phyloP scores from a whole-genome alignment of 2,113 vertebrate genomes.

The Dendrocopos noguchii region DNA sequence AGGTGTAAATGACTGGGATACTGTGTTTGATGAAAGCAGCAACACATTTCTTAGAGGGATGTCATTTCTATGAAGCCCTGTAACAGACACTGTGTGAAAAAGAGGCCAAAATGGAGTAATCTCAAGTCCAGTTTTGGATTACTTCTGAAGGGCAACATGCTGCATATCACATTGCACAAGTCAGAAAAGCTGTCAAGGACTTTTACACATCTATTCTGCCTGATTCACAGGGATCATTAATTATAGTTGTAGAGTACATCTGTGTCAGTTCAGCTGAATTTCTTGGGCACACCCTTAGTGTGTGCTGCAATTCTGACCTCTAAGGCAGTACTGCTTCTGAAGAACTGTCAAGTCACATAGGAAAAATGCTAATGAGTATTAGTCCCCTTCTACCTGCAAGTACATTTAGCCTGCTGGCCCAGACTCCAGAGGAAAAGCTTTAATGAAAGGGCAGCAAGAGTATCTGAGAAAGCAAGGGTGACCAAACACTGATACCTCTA shows the following conservation, averaged over 20 bases:
- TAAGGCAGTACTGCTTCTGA: not conserved
- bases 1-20: not conserved
- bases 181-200: conserved; percentile 5
- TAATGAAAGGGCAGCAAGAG: not conserved
- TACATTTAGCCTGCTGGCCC: not conserved
- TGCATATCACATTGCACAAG: not conserved
- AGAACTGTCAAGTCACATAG: not conserved
- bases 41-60: not conserved
- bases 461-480: not conserved
- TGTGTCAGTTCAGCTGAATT: not conserved
- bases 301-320: not conserved
- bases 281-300: not conserved
- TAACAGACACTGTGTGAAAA: conserved; percentile 18
- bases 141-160: not conserved
- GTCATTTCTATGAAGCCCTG: not conserved
- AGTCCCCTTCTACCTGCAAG: not conserved
- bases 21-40: not conserved
- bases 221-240: not conserved
- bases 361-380: not conserved
- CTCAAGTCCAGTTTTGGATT: not conserved
- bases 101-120: not conserved
- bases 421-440: not conserved
- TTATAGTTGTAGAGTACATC: not conserved
- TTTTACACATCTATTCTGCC: not conserved
- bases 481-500: not conserved